Evolutionary conservation across 1,140 invertebrate species (phyloP).

Genomic region (Tetramorium simillimum): DNA sequence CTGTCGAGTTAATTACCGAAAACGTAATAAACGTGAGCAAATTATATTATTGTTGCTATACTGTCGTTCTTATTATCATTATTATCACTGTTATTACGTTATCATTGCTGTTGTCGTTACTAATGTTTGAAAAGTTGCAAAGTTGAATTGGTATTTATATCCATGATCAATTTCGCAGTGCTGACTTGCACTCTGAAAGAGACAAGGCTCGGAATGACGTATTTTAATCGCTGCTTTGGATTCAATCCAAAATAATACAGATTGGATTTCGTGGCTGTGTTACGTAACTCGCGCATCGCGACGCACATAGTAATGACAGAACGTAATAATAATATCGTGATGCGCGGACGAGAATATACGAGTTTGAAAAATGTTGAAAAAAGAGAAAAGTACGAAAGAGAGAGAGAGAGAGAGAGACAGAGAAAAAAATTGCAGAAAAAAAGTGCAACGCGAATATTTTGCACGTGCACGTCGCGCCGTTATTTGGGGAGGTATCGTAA

Average conservation of each 20-base stretch:
- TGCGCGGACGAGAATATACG: background rate
- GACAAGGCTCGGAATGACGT: background rate
- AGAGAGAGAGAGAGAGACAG: background rate
- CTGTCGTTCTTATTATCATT: background rate
- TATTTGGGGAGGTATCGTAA: background rate
- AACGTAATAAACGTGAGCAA: background rate
- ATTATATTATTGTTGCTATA: background rate
- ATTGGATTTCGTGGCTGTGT: slow-evolving; percentile 40
- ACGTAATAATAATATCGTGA: background rate
- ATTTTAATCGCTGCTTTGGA: slow-evolving; percentile 18
- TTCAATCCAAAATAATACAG: slow-evolving; percentile 13
- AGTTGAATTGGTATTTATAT: background rate
- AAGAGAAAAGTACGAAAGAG: background rate
- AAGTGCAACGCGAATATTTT: background rate
- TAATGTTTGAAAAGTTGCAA: background rate
- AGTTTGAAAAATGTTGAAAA: slow-evolving; percentile 22
- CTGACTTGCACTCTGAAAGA: background rate
- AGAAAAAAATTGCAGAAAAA: background rate
- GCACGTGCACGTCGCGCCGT: background rate
- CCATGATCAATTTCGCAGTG: background rate
- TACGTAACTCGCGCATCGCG: background rate
- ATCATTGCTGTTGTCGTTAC: background rate
- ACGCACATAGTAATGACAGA: slow-evolving; percentile 35
- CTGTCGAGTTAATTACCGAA: background rate
- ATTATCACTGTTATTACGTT: background rate